Base-by-base conservation (phyloP, 2,797 vertebrate species). In the Atherinosoma microstoma region DNA sequence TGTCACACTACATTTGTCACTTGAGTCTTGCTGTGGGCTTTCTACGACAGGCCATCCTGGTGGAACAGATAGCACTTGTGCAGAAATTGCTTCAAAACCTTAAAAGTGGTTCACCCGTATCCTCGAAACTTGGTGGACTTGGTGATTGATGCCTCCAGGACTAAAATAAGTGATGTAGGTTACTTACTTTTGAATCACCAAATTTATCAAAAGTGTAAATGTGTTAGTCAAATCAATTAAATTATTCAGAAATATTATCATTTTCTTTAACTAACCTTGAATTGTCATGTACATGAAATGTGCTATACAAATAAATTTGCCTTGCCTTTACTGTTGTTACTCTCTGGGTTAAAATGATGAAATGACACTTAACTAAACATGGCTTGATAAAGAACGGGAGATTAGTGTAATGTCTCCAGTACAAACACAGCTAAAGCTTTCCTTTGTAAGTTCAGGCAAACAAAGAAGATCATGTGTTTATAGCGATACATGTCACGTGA, bases 381-480 rank as follows among this genome's bases (percentile, higher is more conserved):
- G 54, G 51, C 71, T 32, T 71, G 68, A 77, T 76, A 62, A 64
- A 69, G 75, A 80, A 71, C 42, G 27, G 61, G 62, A 75, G 76
- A 82, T 87, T 83, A 85, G 74, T 34, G 58, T 36, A 59, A 78
- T 69, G 45, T 82, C 72, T 82, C 66, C 51, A 64, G 58, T 57
- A 72, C 66, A 89, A 87, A 82, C 74, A 84, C 11, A 78, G 59
- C 60, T 12, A 13, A 84, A 71, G 42, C 65, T 87, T 80, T 74
- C 64, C 58, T 68, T 70, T 76, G 57, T 72, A 63, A 73, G 56
- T 59, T 78, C 57, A 72, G 67, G 65, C 30, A 73, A 88, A 78
- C 73, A 87, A 86, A 89, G n/a, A 61, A 40, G 53, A 63, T 82
- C 78, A 27, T 27, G 24, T 27, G 24, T 80, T 76, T 63, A 56